These are phyloP conservation scores for Phortica okadai DNA, from an alignment of 2,888 invertebrate species.

Conservation along the genomic window DNA sequence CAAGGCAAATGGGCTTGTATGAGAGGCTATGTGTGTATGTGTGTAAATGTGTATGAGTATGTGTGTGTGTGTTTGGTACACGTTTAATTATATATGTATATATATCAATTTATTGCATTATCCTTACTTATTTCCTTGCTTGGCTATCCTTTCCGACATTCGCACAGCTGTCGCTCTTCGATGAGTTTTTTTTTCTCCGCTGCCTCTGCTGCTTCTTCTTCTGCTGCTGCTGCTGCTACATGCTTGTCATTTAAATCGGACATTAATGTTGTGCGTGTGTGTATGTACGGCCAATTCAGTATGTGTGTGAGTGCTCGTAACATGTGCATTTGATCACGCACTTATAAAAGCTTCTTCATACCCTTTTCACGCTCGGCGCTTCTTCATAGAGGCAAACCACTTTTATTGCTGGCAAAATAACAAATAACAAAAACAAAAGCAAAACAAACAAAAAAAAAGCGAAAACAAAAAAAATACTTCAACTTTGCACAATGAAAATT, in stretches of 20 bases:
- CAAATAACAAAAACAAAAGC: background rate
- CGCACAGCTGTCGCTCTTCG: background rate
- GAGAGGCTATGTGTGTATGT: background rate
- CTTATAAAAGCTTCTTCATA: background rate
- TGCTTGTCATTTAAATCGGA: slow-evolving; percentile 29
- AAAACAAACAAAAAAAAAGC: background rate
- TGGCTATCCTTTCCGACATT: slow-evolving; percentile 1
- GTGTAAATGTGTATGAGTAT: slow-evolving; percentile 25
- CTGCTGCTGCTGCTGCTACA: slow-evolving; percentile 10
- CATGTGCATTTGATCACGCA: slow-evolving; percentile 31
- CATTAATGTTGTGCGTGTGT: slow-evolving; percentile 2
- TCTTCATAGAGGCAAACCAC: background rate
- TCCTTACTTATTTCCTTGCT: slow-evolving; percentile 27
- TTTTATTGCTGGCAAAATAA: slow-evolving; percentile 16
- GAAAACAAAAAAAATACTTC: slow-evolving; percentile 13
- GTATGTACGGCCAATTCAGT: background rate
- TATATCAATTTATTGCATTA: slow-evolving; percentile 40
- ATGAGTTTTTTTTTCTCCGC: background rate
- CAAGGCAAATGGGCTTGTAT: background rate
- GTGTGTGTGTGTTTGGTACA: slow-evolving; percentile 3
- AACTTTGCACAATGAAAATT: slow-evolving; percentile 28
- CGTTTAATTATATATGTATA: slow-evolving; percentile 32
- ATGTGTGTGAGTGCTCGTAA: slow-evolving; percentile 2
- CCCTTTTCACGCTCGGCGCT: background rate
- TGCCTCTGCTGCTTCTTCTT: background rate